Conservation (phyloP, 1,140 invertebrate genomes). For the Drosophila novamexicana region DNA sequence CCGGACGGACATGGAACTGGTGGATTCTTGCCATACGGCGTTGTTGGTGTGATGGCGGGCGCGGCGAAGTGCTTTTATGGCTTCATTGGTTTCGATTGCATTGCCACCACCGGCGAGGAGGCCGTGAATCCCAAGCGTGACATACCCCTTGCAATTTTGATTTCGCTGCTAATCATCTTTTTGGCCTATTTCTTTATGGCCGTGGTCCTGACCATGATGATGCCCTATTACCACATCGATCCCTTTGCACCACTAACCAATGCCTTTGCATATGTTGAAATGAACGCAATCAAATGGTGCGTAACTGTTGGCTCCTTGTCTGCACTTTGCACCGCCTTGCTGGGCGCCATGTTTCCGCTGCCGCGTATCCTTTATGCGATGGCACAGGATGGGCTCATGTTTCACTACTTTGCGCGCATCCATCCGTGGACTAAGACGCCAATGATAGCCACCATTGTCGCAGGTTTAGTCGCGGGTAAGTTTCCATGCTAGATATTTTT, state of each 20-base stretch:
- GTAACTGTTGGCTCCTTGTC: conserved; percentile 94
- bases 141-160: conserved; percentile 93
- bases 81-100: conserved; percentile 95
- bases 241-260: conserved; percentile 92
- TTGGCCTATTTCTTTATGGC: conserved; percentile 94
- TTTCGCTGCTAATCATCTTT: conserved; percentile 92
- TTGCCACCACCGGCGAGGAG: conserved; percentile 93
- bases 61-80: conserved; percentile 96
- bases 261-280: conserved; percentile 90
- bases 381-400: conserved; percentile 93
- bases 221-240: conserved; percentile 92
- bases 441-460: conserved; percentile 91
- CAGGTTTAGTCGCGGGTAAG: conserved; percentile 86
- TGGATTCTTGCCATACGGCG: conserved; percentile 93
- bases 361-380: conserved; percentile 95
- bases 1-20: conserved; percentile 87
- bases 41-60: conserved; percentile 91
- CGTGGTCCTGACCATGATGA: conserved; percentile 94
- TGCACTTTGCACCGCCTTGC: conserved; percentile 90
- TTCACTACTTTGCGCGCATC: conserved; percentile 86
- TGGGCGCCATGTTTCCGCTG: conserved; percentile 95
- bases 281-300: conserved; percentile 90
- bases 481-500: neutral
- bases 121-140: conserved; percentile 94
- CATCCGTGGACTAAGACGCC: conserved; percentile 90